Evolutionary conservation across 1,140 invertebrate species (phyloP).

Genomic region (Brachionus koreanus): DNA sequence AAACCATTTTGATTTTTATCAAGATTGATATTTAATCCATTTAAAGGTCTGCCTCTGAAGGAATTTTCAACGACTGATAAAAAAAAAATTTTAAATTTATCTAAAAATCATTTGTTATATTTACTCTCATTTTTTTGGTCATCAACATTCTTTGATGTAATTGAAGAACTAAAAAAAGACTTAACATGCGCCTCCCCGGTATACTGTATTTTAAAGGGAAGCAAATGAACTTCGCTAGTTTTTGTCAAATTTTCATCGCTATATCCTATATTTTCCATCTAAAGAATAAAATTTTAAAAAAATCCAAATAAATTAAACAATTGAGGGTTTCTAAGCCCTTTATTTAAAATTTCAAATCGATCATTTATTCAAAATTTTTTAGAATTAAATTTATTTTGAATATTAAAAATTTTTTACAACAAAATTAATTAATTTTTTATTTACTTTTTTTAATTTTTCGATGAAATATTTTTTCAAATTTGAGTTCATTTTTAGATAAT

Average conservation of each 20-base stretch:
- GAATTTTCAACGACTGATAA: constrained; percentile 19
- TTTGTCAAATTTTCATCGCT: neutral
- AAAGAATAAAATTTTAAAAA: neutral
- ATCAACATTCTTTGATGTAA: neutral
- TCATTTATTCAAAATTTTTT: neutral
- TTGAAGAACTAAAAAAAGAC: constrained; percentile 14
- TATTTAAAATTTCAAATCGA: neutral
- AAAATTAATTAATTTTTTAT: neutral
- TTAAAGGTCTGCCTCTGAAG: constrained; percentile 27
- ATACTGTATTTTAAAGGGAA: constrained; percentile 30
- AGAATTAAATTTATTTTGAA: neutral
- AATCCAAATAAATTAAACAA: no score
- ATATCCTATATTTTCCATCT: neutral
- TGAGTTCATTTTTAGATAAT: neutral
- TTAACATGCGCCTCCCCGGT: constrained; percentile 27
- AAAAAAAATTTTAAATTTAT: neutral
- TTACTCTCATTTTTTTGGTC: neutral
- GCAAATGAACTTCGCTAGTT: constrained; percentile 12
- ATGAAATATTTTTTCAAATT: constrained; percentile 25
- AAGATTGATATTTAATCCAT: neutral
- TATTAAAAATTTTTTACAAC: neutral
- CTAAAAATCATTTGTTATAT: neutral
- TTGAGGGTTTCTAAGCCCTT: neutral
- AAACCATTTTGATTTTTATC: neutral
- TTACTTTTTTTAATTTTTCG: constrained; percentile 4